Conservation (phyloP, 2,888 invertebrate genomes). For the Periphyllus acericola region DNA sequence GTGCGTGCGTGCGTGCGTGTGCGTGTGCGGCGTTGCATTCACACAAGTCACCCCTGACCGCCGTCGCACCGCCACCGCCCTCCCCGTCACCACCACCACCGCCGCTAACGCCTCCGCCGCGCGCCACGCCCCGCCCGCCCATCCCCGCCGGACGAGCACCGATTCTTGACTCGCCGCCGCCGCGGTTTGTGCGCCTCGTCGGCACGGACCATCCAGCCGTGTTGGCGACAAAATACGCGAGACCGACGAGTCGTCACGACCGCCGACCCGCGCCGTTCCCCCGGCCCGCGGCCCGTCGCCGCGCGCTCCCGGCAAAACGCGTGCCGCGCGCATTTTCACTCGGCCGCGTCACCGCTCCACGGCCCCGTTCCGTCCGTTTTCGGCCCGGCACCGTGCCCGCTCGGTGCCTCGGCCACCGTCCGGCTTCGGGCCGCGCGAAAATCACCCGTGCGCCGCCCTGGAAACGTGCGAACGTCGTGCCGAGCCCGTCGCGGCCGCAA, state of each 20-base stretch:
- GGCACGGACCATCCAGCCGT: constrained; percentile 58
- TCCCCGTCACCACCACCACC: not conserved
- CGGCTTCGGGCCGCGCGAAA: no score
- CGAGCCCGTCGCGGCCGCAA: not conserved
- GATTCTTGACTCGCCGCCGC: constrained; percentile 56
- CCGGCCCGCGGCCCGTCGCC: not conserved
- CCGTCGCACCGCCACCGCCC: not conserved
- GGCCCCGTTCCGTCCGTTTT: no score
- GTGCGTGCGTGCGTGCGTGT: constrained; percentile 21
- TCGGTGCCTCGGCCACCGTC: no score
- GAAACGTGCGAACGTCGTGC: not conserved
- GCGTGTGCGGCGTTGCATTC: constrained; percentile 61
- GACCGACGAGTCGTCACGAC: constrained; percentile 51
- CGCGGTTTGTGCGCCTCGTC: constrained; percentile 55
- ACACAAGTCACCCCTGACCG: constrained; percentile 60
- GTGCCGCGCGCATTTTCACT: not conserved
- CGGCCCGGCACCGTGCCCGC: no score
- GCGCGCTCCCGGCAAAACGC: not conserved
- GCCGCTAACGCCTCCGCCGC: not conserved
- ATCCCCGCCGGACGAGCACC: constrained; percentile 49
- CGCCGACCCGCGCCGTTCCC: not conserved
- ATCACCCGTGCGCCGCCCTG: no score
- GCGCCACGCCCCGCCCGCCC: not conserved
- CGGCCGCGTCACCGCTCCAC: no score
- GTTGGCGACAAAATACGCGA: constrained; percentile 60